These are phyloP conservation scores for Geopemphigus sp. DNA, from an alignment of 1,140 invertebrate genomes.

Conservation along the genomic window DNA sequence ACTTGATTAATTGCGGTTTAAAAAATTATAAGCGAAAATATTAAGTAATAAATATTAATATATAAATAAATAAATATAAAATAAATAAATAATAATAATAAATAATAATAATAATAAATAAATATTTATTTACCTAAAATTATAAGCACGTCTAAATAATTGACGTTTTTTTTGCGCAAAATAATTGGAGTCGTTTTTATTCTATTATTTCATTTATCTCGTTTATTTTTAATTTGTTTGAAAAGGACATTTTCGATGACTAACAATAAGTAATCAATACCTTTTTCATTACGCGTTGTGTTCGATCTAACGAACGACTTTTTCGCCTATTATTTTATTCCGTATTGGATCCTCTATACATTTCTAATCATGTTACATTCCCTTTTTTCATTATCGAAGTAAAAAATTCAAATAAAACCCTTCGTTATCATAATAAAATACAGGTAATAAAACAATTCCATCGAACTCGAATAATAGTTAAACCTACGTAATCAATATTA, in stretches of 20 bases:
- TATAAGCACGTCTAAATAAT: too few relatives aligned
- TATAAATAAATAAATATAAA: too few relatives aligned
- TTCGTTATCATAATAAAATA: neutral
- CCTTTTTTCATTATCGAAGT: neutral
- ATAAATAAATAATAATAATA: too few relatives aligned
- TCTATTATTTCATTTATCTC: neutral
- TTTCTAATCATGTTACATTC: conserved; percentile 6
- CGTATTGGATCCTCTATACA: neutral
- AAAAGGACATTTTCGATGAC: conserved; percentile 6
- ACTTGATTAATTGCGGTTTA: conserved; percentile 22
- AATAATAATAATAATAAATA: too few relatives aligned
- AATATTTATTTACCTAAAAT: too few relatives aligned
- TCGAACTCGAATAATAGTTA: too few relatives aligned
- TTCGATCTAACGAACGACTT: neutral
- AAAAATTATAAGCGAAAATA: too few relatives aligned
- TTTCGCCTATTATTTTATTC: conserved; percentile 14
- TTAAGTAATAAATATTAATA: too few relatives aligned
- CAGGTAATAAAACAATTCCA: too few relatives aligned
- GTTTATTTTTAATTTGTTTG: neutral
- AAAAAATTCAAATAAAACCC: conserved; percentile 2
- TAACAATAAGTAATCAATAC: neutral
- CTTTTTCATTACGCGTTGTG: neutral
- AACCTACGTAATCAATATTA: too few relatives aligned
- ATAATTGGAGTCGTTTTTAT: neutral
- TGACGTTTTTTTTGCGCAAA: too few relatives aligned